A percentile compares a stretch with the other conserved stretches of the same genome.
These are phyloP conservation scores for Cherax destructor DNA, from an alignment of 1,140 invertebrate genomes.

Conservation along the genomic window DNA sequence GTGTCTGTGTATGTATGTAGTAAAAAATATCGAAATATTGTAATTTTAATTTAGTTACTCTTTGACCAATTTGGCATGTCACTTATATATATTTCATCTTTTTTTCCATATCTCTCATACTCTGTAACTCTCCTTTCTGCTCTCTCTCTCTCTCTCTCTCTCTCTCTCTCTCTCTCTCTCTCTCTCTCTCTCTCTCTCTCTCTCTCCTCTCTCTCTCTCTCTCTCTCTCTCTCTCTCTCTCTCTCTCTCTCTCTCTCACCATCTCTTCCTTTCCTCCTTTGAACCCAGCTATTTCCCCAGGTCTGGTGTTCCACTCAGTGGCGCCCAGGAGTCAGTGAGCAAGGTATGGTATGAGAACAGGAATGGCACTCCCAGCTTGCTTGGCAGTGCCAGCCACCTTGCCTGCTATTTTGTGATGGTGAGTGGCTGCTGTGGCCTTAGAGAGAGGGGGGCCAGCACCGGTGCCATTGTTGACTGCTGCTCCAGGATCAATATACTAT, in stretches of 20 bases:
- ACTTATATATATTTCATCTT: no score
- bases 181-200: background rate
- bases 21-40: no score
- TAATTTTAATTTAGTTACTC: no score
- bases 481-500: slow-evolving; percentile 61
- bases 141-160: background rate
- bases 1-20: no score
- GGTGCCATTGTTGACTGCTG: slow-evolving; percentile 52
- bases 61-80: no score
- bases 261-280: slow-evolving; percentile 9
- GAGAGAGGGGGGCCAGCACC: slow-evolving; percentile 12
- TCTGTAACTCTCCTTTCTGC: no score
- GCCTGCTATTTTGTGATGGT: background rate
- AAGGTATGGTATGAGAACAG: background rate
- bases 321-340: background rate
- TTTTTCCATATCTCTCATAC: no score
- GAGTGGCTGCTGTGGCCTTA: background rate
- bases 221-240: no score
- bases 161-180: slow-evolving; percentile 7
- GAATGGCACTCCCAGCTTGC: no score
- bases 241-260: background rate
- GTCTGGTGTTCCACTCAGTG: background rate
- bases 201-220: background rate
- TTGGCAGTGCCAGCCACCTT: no score
- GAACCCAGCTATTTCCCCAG: background rate